Evolutionary conservation across 2,797 vertebrate genomes (phyloP).

Genomic region (Cuculus canorus): DNA sequence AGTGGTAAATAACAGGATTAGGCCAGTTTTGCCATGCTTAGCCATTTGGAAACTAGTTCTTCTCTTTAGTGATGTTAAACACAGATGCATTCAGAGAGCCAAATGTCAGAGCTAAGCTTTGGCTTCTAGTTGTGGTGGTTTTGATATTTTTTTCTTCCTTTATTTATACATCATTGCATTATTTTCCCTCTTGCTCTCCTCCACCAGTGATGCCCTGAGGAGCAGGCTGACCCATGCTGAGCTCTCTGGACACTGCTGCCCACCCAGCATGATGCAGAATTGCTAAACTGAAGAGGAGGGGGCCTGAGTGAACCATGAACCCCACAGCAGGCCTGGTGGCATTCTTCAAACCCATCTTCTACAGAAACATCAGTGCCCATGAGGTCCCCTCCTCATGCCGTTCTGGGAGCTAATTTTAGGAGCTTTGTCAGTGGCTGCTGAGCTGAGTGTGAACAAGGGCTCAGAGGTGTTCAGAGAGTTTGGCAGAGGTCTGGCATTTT

Average conservation of each 20-base stretch:
- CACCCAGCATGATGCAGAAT: neutral
- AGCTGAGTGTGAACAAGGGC: neutral
- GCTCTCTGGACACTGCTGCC: neutral
- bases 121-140: neutral
- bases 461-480: neutral
- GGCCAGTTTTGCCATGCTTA: neutral
- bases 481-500: neutral
- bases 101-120: neutral
- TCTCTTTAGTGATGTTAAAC: neutral
- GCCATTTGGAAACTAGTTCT: neutral
- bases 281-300: neutral
- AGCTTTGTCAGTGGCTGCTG: neutral
- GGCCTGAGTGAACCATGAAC: neutral
- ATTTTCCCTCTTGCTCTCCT: neutral
- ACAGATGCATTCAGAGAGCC: neutral
- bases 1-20: neutral
- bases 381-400: neutral
- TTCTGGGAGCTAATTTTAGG: neutral
- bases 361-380: neutral
- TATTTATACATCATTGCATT: neutral
- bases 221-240: neutral
- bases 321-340: rapidly evolving
- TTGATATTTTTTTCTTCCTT: neutral
- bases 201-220: rapidly evolving
- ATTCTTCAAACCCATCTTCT: neutral